phyloP scores from a whole-genome alignment of 2,888 invertebrate species.

The Syrphus vitripennis region DNA sequence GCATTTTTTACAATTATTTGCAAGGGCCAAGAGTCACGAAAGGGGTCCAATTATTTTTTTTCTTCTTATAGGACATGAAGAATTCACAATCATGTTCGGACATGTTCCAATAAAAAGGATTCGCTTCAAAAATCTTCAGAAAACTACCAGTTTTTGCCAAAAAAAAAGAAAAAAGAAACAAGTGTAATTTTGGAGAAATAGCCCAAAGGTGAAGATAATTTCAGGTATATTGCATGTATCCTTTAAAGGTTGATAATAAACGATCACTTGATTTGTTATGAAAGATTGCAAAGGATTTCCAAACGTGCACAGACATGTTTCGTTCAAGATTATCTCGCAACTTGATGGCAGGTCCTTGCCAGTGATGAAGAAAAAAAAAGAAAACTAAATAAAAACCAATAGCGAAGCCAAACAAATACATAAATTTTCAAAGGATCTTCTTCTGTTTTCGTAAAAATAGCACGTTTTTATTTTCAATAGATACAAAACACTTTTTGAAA shows the following conservation, averaged over 20 bases:
- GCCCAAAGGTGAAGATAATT: too few relatives aligned
- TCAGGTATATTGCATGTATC: neutral
- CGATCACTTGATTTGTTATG: neutral
- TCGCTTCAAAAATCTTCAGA: neutral
- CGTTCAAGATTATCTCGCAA: neutral
- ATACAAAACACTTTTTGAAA: neutral
- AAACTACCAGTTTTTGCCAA: neutral
- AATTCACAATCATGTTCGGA: neutral
- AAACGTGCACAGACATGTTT: constrained; percentile 6
- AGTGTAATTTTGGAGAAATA: neutral
- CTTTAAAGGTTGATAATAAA: neutral
- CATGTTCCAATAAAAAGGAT: constrained; percentile 1
- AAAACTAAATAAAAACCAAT: neutral
- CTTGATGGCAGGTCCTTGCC: neutral
- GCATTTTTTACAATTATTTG: neutral
- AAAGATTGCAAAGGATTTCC: neutral
- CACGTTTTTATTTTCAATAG: constrained; percentile 11
- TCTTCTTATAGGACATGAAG: neutral
- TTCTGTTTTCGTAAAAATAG: constrained; percentile 19
- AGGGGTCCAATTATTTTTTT: constrained; percentile 3
- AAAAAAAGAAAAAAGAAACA: neutral
- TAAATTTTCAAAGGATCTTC: neutral
- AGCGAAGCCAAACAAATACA: neutral
- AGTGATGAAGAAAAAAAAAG: neutral
- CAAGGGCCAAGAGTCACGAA: constrained; percentile 29